phyloP scores from a whole-genome alignment of 2,113 vertebrate species.

The Uria lomvia region DNA sequence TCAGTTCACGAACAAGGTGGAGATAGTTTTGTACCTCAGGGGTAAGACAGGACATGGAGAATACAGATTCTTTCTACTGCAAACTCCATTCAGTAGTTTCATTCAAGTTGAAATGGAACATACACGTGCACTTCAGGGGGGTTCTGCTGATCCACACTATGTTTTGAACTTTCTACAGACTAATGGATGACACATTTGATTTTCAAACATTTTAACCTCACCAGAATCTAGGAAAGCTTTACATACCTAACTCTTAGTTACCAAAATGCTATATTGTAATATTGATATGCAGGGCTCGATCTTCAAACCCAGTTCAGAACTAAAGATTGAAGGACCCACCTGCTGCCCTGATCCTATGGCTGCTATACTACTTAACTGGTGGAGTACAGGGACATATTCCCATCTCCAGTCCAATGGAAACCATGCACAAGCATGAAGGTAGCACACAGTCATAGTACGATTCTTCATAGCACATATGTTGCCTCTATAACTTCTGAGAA shows the following conservation, averaged over 20 bases:
- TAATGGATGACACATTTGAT: background rate
- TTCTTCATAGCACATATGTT: background rate
- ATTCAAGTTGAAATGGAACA: background rate
- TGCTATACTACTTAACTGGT: background rate
- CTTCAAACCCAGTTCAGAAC: background rate
- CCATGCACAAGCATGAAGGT: fast-evolving
- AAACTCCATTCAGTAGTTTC: background rate
- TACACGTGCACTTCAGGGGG: background rate
- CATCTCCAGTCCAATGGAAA: background rate
- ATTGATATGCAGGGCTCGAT: background rate
- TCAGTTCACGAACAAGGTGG: background rate
- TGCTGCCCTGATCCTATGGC: background rate
- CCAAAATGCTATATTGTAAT: background rate
- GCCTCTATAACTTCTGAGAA: background rate
- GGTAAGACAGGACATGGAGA: background rate
- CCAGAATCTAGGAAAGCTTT: background rate
- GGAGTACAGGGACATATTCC: background rate
- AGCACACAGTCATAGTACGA: background rate
- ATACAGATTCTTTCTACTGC: background rate
- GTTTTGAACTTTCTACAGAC: background rate
- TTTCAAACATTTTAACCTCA: background rate
- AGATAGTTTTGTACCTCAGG: fast-evolving
- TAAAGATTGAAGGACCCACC: background rate
- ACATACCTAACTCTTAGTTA: background rate
- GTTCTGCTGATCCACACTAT: background rate